These are phyloP conservation scores for Seriola rivoliana DNA, from an alignment of 2,113 vertebrate species.

Conservation along the genomic window DNA sequence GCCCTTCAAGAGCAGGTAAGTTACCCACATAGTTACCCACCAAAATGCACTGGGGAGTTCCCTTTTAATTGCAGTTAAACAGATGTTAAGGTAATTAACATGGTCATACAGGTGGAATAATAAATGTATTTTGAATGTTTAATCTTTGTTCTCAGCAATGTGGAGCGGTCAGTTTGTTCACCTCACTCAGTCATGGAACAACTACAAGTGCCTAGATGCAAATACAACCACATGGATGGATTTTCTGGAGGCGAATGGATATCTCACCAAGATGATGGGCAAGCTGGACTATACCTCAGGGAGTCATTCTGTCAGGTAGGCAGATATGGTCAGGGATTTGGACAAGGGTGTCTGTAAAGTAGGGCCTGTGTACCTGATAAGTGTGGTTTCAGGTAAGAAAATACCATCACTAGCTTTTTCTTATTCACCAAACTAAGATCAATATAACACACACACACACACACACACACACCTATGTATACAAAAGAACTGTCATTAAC, in stretches of 20 bases:
- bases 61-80: neutral
- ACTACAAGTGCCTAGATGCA: constrained; percentile 93
- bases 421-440: neutral
- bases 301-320: constrained; percentile 94
- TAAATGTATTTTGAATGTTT: neutral
- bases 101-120: neutral
- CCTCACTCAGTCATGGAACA: constrained; percentile 97
- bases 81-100: neutral
- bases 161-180: constrained; percentile 97
- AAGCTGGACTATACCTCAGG: constrained; percentile 96
- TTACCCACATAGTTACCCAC: neutral
- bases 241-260: constrained; percentile 88
- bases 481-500: neutral
- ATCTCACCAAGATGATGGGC: constrained; percentile 88
- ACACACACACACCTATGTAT: neutral
- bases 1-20: constrained; percentile 95
- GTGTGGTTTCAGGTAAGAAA: neutral
- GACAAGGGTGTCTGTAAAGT: neutral
- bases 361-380: neutral
- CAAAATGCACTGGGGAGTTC: neutral
- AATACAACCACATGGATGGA: constrained; percentile 96
- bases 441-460: neutral
- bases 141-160: constrained; percentile 86
- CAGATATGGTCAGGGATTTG: neutral
- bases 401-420: neutral